A percentile compares a stretch with the other conserved stretches of the same genome.
phyloP scores from a whole-genome alignment of 1,140 invertebrate genomes.

The silkworm (Bombyx mori) region DNA sequence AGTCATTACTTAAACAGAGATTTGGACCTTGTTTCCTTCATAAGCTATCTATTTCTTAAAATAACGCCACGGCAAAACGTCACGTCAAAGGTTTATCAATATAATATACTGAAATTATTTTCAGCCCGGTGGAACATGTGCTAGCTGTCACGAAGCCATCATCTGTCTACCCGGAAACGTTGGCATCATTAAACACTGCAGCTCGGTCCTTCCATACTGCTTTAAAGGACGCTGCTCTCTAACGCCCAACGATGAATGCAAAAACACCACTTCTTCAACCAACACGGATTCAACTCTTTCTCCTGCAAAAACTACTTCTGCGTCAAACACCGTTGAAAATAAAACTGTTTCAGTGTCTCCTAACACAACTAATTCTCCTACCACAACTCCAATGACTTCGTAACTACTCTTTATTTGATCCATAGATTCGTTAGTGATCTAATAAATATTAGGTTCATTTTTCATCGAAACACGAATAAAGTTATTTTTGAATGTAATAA shows the following conservation, averaged over 20 bases:
- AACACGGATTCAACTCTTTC: slow-evolving; percentile 5
- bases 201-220: slow-evolving; percentile 15
- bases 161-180: slow-evolving; percentile 15
- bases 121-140: slow-evolving; percentile 15
- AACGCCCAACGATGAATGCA: not conserved
- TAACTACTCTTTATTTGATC: too few species aligned
- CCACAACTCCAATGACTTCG: not conserved
- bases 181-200: slow-evolving; percentile 12
- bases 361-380: not conserved
- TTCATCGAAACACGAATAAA: too few species aligned
- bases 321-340: not conserved
- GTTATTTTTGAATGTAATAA: too few species aligned
- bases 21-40: too few species aligned
- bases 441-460: too few species aligned
- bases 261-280: not conserved
- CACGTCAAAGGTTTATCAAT: too few species aligned
- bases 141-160: slow-evolving; percentile 8
- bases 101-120: not conserved
- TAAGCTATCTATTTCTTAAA: too few species aligned
- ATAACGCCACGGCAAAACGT: too few species aligned
- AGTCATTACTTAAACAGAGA: too few species aligned
- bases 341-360: too few species aligned
- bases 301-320: slow-evolving; percentile 8
- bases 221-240: slow-evolving; percentile 17
- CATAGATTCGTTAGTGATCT: too few species aligned